Conservation (phyloP, 2,888 invertebrate genomes). For the Heliconius hortense region DNA sequence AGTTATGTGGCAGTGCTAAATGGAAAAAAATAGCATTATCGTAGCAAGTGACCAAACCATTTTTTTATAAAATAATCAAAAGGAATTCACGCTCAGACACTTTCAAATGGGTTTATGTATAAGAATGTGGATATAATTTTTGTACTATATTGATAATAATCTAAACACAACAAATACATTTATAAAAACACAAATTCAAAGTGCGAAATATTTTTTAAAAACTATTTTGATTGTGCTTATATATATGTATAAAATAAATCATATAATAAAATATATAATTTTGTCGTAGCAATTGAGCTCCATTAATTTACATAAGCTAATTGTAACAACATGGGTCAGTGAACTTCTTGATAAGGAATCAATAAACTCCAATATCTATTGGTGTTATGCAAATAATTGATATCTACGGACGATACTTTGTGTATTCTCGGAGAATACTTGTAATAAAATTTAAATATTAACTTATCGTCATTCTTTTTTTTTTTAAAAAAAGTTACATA, state of each 20-base stretch:
- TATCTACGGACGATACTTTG: conserved; percentile 11
- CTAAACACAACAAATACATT: no score
- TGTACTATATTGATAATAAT: no score
- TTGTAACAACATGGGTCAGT: conserved; percentile 58
- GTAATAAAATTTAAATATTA: neutral
- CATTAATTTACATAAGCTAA: conserved; percentile 40
- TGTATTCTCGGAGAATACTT: neutral
- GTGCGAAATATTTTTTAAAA: no score
- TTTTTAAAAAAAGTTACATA: neutral
- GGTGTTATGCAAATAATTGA: conserved; percentile 51
- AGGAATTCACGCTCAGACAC: neutral
- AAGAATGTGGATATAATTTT: no score
- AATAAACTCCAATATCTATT: conserved; percentile 62
- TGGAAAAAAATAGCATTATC: neutral
- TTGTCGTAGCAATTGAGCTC: conserved; percentile 27
- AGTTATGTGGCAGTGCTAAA: no score
- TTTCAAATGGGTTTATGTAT: no score
- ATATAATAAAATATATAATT: conserved; percentile 19
- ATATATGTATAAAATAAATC: conserved; percentile 8
- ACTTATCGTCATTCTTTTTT: no score
- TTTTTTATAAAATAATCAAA: no score
- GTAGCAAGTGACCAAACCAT: neutral
- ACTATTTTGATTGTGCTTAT: no score
- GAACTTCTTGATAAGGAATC: conserved; percentile 69
- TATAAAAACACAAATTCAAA: no score